phyloP scores from a whole-genome alignment of 2,113 vertebrate species.

The Sigmodon hispidus region DNA sequence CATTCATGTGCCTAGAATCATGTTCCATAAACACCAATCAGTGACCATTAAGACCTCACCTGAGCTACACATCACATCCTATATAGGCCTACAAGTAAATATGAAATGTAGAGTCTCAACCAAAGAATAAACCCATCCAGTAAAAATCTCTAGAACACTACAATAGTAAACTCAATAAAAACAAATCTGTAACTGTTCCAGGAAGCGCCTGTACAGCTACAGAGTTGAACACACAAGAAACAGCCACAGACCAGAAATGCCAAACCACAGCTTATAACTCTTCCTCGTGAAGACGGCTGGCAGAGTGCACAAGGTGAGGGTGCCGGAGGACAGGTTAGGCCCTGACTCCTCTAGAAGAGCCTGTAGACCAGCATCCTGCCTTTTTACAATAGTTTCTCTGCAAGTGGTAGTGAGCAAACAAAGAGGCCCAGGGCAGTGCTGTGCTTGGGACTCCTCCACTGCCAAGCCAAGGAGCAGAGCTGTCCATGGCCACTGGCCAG shows the following conservation, averaged over 20 bases:
- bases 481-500: neutral
- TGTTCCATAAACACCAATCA: neutral
- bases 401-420: fast-evolving
- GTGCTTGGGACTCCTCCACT: neutral
- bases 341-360: neutral
- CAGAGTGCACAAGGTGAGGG: fast-evolving
- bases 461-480: neutral
- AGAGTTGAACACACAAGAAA: neutral
- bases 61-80: no score
- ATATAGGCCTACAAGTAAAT: fast-evolving
- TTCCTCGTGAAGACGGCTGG: neutral
- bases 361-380: fast-evolving
- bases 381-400: fast-evolving
- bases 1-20: neutral
- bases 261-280: slow-evolving; percentile 62
- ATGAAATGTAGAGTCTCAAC: neutral
- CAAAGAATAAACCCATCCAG: neutral
- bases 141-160: neutral
- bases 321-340: neutral
- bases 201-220: slow-evolving; percentile 26
- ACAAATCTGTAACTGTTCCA: neutral
- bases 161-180: fast-evolving
- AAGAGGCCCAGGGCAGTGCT: neutral
- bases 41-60: neutral
- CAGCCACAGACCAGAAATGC: slow-evolving; percentile 58